Percentiles rank a stretch among this genome's conserved stretches.
Evolutionary conservation across 37 sponge, comb jelly and placozoan genomes (phyloP).

Genomic region (Chondrilla cf. caribensis): DNA sequence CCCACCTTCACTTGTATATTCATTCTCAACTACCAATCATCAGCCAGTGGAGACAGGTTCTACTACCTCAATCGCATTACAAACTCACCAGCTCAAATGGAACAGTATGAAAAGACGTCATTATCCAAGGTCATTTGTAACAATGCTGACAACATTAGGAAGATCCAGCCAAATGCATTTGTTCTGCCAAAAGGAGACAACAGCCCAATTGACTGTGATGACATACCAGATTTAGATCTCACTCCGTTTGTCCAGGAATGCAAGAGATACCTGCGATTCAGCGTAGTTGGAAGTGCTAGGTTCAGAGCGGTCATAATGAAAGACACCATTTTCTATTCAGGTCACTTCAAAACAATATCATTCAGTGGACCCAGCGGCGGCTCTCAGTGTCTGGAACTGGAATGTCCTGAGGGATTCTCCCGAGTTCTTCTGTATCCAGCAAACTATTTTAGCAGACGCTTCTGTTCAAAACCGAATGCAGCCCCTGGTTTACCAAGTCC

Average conservation of each 20-base stretch:
- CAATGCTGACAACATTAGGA: slow-evolving; percentile 59
- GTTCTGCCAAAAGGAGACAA: neutral
- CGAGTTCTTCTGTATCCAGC: too few species aligned
- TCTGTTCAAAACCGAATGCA: too few species aligned
- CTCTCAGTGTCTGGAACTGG: neutral
- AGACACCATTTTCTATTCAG: too few species aligned
- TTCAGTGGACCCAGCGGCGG: neutral
- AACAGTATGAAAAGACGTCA: slow-evolving; percentile 31
- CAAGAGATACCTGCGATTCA: too few species aligned
- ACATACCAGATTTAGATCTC: neutral
- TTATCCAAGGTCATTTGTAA: slow-evolving; percentile 82
- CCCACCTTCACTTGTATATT: slow-evolving; percentile 92
- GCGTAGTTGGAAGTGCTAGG: neutral
- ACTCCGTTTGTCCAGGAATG: neutral
- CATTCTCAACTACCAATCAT: slow-evolving; percentile 59
- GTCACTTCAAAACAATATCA: too few species aligned
- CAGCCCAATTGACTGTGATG: neutral
- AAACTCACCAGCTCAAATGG: slow-evolving; percentile 62
- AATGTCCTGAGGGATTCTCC: neutral
- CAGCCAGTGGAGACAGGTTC: slow-evolving; percentile 87
- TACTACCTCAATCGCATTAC: slow-evolving; percentile 63
- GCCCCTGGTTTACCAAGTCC: too few species aligned
- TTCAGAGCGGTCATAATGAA: neutral
- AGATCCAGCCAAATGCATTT: slow-evolving; percentile 67
- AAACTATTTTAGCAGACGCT: too few species aligned